Evolutionary conservation across 2,888 invertebrate genomes (phyloP), one percentile per base, ranked within the genome.

Genomic region (Amphipoea lucens): DNA sequence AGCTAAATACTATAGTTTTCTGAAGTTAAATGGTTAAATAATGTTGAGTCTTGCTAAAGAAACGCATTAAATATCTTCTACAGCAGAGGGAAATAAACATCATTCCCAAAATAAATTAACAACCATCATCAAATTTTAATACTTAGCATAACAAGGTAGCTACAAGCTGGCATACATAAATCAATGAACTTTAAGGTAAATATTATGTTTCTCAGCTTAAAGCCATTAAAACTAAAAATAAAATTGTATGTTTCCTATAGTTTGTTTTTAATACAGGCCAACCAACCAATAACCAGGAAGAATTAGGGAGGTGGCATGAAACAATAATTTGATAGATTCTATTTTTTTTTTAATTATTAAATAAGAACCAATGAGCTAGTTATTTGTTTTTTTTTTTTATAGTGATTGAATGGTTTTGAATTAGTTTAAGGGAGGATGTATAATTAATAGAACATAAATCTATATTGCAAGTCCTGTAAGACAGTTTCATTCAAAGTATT

Each of bases 181-280:
- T 86, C 85, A 90, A 87, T 85, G 89, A 90, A 88, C 91, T 89
- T 76, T 88, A 84, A 82, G 70, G 80, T 86, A 89, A 90, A 90
- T 89, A 91, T 85, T 68, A 67, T 66, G 57, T 62, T 14, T 40
- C 57, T 73, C 45, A 68, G 72, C 14, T 68, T 71, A 65, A 67
- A 74, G 54, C 63, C 54, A 76, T 66, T 78, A 74, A 69, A 69
- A 66, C 79, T 85, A 81, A 76, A 84, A 78, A 81, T 84, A 83
- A 57, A 70, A 79, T 40, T 72, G 48, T 77, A 75, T 80, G 66
- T 78, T 72, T 75, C 68, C 74, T 72, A 29, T 51, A 63, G 17
- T 36, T 70, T 1, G 70, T 54, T 29, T 51, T 68, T 36, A 68
- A 36, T 76, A 60, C 20, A 48, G 65, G 57, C 36, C 20, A 51